Evolutionary conservation across 92 coral and sea anemone genomes (phyloP), one percentile per base, ranked within the genome.

Genomic region (Porites rus): DNA sequence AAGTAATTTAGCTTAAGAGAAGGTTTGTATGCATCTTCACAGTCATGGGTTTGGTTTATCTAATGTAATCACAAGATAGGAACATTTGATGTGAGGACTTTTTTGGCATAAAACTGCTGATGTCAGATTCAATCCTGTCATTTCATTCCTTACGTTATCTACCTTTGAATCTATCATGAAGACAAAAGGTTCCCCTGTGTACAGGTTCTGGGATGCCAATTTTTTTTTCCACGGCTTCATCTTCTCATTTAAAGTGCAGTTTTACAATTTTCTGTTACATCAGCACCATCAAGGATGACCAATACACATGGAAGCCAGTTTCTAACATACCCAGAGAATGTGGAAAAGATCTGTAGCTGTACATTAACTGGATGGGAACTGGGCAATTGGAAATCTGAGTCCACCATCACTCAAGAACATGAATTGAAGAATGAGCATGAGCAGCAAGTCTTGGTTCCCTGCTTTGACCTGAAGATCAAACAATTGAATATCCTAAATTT

Each of bases 361-460:
- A 63, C 93, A 90, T 8, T 61, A 69, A 71, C 72, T 19, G 16
- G 86, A 84, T 0, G 93, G 90, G 60, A 90, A 90, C 74, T 90
- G 93, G 2, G 93, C 89, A 10, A 90, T 72, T 21, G 93, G 87
- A 22, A 90, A 85, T 20, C 90, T 38, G 70, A 90, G 79, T 5
- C 93, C 93, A 50, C 83, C n/a, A 56, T 90, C 93, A n/a, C 89
- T 52, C 38, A 90, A 65, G 70, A 90, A 90, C 3, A 90, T 66
- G 19, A 90, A 84, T 74, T 90, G 90, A 2, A 90, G 86, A 0
- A 90, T 25, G 28, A 25, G 28, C 90, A 50, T 86, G 93, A 9
- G 84, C 52, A 16, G 93, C 93, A 11, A 90, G 68, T 22, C 81
- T 69, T 59, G 77, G 82, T 19, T 68, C 83, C 9, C 79, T 20